phyloP scores from a whole-genome alignment of 2,797 vertebrate genomes.

The Platyrinchus mystaceus region DNA sequence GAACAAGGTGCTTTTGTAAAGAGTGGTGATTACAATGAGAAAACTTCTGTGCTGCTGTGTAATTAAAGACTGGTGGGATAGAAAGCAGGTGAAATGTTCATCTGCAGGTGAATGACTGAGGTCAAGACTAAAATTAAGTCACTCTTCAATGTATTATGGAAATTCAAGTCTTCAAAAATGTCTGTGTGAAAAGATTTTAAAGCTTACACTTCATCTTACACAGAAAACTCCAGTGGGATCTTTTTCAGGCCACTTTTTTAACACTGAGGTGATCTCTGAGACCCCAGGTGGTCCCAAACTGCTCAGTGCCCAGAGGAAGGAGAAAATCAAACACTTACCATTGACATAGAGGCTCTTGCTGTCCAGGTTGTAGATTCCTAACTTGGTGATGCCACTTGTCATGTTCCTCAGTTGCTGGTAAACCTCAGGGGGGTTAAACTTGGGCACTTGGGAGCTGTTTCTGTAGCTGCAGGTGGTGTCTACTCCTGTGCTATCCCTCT shows the following conservation, averaged over 20 bases:
- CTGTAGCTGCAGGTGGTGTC: constrained; percentile 62
- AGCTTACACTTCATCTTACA: neutral
- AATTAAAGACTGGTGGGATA: neutral
- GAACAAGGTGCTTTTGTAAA: neutral
- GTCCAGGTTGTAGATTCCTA: constrained; percentile 71
- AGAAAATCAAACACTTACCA: constrained; percentile 34
- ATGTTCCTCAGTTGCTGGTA: constrained; percentile 66
- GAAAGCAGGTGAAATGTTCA: neutral
- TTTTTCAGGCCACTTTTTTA: neutral
- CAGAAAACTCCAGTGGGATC: neutral
- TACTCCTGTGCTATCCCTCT: constrained; percentile 51
- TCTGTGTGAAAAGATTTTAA: neutral
- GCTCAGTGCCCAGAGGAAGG: neutral
- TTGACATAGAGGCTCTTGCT: constrained; percentile 71
- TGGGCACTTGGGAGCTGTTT: neutral
- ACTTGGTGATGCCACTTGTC: constrained; percentile 39
- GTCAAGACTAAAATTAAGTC: neutral
- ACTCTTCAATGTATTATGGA: neutral
- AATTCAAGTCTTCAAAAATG: neutral
- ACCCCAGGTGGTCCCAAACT: neutral
- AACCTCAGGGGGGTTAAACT: constrained; percentile 29
- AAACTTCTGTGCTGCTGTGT: neutral
- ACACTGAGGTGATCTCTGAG: neutral
- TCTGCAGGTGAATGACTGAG: neutral
- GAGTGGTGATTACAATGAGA: neutral